Evolutionary conservation across 1,140 invertebrate genomes (phyloP).

Genomic region (Drosophila setifemur): DNA sequence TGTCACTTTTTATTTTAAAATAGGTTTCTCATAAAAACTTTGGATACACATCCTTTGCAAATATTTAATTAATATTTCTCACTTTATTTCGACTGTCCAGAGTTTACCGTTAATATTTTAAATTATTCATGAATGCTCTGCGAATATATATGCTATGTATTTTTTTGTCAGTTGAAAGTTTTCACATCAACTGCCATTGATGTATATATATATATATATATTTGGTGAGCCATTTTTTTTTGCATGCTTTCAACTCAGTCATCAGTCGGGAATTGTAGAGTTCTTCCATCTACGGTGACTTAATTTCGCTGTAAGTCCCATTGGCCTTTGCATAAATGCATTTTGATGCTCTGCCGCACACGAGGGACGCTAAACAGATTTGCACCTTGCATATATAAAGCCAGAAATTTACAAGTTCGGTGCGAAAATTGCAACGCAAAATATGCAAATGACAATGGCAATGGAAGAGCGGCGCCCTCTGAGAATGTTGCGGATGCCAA

Average conservation of each 20-base stretch:
- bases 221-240: background rate
- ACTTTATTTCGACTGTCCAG: too few relatives aligned
- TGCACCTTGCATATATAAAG: slow-evolving; percentile 70
- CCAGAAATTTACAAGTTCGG: slow-evolving; percentile 68
- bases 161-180: slow-evolving; percentile 3
- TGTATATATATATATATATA: slow-evolving; percentile 16
- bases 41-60: too few relatives aligned
- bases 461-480: slow-evolving; percentile 4
- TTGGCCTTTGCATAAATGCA: slow-evolving; percentile 72
- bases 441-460: slow-evolving; percentile 66
- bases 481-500: slow-evolving; percentile 30
- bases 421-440: slow-evolving; percentile 69
- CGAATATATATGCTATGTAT: background rate
- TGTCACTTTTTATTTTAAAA: too few relatives aligned
- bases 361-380: slow-evolving; percentile 68
- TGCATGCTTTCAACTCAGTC: slow-evolving; percentile 9
- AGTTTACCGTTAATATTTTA: background rate
- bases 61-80: slow-evolving; percentile 5
- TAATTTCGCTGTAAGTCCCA: slow-evolving; percentile 53
- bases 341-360: slow-evolving; percentile 51
- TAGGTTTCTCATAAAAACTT: too few relatives aligned
- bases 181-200: slow-evolving; percentile 15
- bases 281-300: slow-evolving; percentile 37
- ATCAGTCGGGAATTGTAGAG: slow-evolving; percentile 27
- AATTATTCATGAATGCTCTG: background rate